phyloP scores from a whole-genome alignment of 1,140 invertebrate genomes.

The Laupala kohalensis region DNA sequence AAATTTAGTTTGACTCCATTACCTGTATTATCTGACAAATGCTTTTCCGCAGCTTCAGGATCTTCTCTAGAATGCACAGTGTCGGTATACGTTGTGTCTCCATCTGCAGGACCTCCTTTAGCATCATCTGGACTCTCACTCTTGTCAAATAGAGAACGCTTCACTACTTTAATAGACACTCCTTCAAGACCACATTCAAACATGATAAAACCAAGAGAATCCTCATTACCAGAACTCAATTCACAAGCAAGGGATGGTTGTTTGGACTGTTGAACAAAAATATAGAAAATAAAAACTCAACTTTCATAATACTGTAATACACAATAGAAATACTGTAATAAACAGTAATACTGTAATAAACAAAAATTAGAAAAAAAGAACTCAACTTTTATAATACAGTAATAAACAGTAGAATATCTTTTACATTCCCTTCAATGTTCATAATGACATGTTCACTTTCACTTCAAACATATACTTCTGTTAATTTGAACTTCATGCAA shows the following conservation, averaged over 20 bases:
- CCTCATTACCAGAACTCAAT: slow-evolving; percentile 29
- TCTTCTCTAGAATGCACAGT: slow-evolving; percentile 36
- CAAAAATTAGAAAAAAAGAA: no score
- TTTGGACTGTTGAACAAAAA: not conserved
- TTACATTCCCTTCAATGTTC: no score
- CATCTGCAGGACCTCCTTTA: slow-evolving; percentile 25
- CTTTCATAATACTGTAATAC: not conserved
- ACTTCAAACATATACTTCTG: no score
- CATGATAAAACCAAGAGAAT: slow-evolving; percentile 87
- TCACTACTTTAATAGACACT: slow-evolving; percentile 67
- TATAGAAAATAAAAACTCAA: not conserved
- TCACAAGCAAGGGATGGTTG: not conserved
- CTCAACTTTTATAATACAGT: no score
- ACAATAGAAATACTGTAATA: not conserved
- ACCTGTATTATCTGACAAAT: not conserved
- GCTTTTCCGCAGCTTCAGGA: slow-evolving; percentile 21
- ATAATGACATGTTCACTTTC: no score
- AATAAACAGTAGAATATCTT: no score
- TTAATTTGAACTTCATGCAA: no score
- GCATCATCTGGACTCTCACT: slow-evolving; percentile 44
- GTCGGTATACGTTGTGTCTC: slow-evolving; percentile 32
- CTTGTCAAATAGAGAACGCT: slow-evolving; percentile 61
- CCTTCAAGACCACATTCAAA: slow-evolving; percentile 92
- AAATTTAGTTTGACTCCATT: no score
- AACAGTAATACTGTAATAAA: not conserved